phyloP scores from a whole-genome alignment of 1,140 invertebrate species.

The Hypothenemus hampei region DNA sequence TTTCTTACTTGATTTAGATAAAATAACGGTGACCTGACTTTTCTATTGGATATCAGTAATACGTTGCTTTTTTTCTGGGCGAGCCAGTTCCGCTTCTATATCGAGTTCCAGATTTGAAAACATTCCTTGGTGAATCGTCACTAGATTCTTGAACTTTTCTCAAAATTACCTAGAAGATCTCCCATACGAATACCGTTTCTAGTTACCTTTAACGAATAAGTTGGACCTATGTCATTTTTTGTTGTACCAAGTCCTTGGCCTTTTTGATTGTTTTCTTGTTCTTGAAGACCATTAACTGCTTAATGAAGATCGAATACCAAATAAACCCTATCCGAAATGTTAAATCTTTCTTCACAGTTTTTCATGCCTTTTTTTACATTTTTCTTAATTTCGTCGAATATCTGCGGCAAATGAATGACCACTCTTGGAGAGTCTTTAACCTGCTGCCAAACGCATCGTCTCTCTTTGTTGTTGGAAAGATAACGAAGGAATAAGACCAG shows the following conservation, averaged over 20 bases:
- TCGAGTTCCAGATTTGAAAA: slow-evolving; percentile 84
- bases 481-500: slow-evolving; percentile 91
- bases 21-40: too few relatives aligned
- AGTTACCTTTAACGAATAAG: slow-evolving; percentile 94
- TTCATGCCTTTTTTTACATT: slow-evolving; percentile 87
- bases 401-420: slow-evolving; percentile 91
- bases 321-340: slow-evolving; percentile 95
- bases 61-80: slow-evolving; percentile 75
- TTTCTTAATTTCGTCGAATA: slow-evolving; percentile 92
- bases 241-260: slow-evolving; percentile 89
- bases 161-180: slow-evolving; percentile 90
- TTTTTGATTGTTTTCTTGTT: slow-evolving; percentile 75
- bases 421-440: slow-evolving; percentile 63
- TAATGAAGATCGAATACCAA: slow-evolving; percentile 91
- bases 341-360: slow-evolving; percentile 76
- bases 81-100: slow-evolving; percentile 73
- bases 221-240: slow-evolving; percentile 96
- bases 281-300: slow-evolving; percentile 92
- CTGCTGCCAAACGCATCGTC: slow-evolving; percentile 75
- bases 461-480: slow-evolving; percentile 91
- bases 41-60: too few relatives aligned
- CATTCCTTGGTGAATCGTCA: slow-evolving; percentile 77
- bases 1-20: slow-evolving; percentile 73
- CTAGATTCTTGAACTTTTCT: slow-evolving; percentile 76
- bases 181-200: slow-evolving; percentile 89